Evolutionary conservation across 92 coral and sea anemone genomes (phyloP).

Genomic region (Desmophyllum pertusum): DNA sequence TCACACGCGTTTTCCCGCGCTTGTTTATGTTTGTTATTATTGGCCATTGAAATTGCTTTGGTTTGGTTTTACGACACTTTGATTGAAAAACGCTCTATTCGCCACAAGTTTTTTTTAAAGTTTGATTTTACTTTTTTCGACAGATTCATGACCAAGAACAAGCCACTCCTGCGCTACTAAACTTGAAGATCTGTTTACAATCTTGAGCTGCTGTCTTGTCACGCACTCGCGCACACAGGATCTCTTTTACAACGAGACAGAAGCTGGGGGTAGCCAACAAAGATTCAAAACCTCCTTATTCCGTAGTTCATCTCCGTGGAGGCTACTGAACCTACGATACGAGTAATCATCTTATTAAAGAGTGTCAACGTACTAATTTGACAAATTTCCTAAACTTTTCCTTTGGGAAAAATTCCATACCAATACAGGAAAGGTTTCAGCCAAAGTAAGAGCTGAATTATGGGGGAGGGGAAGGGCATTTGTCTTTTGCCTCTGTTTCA

Average conservation of each 20-base stretch:
- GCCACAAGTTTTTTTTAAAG: too few relatives aligned
- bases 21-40: too few relatives aligned
- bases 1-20: too few relatives aligned
- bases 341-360: background rate
- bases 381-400: background rate
- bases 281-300: background rate
- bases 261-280: background rate
- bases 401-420: background rate
- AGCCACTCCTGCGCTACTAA: conserved; percentile 81
- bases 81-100: too few relatives aligned
- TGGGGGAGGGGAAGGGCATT: too few relatives aligned
- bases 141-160: conserved; percentile 84
- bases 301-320: background rate
- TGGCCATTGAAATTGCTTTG: too few relatives aligned
- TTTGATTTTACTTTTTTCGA: background rate
- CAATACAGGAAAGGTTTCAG: too few relatives aligned
- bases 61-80: too few relatives aligned
- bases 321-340: background rate
- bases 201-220: background rate
- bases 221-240: background rate
- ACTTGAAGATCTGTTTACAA: background rate
- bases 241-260: background rate
- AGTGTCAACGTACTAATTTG: too few relatives aligned
- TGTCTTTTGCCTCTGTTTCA: too few relatives aligned
- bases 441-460: too few relatives aligned